Base-by-base conservation (phyloP, 2,888 invertebrate genomes). In the Molorchus minor region DNA sequence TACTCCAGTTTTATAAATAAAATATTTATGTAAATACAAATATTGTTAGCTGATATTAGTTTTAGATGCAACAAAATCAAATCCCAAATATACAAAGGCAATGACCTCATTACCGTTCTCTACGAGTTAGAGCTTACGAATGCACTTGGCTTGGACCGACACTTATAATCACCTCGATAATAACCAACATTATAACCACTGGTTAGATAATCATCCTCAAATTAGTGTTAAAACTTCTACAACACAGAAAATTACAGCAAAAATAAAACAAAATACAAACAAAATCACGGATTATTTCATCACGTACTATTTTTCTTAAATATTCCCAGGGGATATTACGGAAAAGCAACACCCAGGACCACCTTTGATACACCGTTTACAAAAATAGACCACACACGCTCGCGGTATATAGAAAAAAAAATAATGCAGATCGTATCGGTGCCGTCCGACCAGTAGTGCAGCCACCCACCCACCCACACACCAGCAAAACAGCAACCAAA, bases 401-500 rank as follows among this genome's bases (percentile, higher is more conserved):
- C 52, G 16, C 19, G 41, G 3, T n/a, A n/a, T 33, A 33, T 40
- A 51, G 12, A 29, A 29, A 51, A 52, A 52, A 52, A 36, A 36
- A 30, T 15, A 2, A 29, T 30, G 30, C 52, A 29, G 52, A 52
- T 41, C 16, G 30, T 12, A 52, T 52, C 52, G 52, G 30, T 30
- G 19, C 2, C 2, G 21, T 7, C 10, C 41, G 40, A 40, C 20
- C 51, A 40, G 40, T 52, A 41, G 35, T 35, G 46, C 46, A 45
- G 25, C 29, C 59, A 54, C 56, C 45, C 54, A 33, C 12, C 20
- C 36, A 46, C 62, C 41, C 57, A 49, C 30, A 13, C 25, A 20
- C 33, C 29, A 46, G 15, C 35, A 61, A 56, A 44, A 43, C 43
- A 49, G 30, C 44, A 60, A 53, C 53, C 41, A 64, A 64, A 68